phyloP scores from a whole-genome alignment of 2,113 vertebrate species.

The Dasypus novemcinctus region DNA sequence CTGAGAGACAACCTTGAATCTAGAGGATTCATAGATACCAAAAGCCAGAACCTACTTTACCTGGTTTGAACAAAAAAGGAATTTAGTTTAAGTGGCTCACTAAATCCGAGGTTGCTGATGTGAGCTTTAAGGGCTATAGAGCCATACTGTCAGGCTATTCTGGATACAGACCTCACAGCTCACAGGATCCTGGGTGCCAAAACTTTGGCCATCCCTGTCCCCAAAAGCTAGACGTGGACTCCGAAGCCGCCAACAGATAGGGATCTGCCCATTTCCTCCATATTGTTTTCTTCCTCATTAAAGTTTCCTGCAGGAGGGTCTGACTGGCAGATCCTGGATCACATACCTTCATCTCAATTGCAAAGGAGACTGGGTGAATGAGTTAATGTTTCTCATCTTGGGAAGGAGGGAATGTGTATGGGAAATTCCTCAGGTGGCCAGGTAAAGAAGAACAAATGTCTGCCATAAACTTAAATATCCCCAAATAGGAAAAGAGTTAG shows the following conservation, averaged over 20 bases:
- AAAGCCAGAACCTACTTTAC: background rate
- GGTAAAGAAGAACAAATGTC: background rate
- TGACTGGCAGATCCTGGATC: background rate
- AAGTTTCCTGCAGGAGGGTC: background rate
- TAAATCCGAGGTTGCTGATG: background rate
- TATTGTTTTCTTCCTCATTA: background rate
- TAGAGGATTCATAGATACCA: background rate
- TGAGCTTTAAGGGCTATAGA: background rate
- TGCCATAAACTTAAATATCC: background rate
- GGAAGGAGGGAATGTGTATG: background rate
- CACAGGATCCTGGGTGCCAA: accelerated
- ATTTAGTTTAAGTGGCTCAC: background rate
- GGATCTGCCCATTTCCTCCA: background rate
- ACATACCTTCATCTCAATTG: too few relatives aligned
- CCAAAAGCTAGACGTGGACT: background rate
- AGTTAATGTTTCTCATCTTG: background rate
- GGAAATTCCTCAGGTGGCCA: background rate
- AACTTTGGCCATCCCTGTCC: background rate
- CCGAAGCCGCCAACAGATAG: accelerated
- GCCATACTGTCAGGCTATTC: accelerated
- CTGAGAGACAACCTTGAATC: background rate
- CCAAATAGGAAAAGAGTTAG: background rate
- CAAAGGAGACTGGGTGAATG: background rate
- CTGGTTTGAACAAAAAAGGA: background rate
- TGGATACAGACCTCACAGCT: background rate